Percentiles rank a stretch among this genome's conserved stretches.
phyloP scores from a whole-genome alignment of 53 echinoderm and acorn worm genomes.

The Henricia sp. region DNA sequence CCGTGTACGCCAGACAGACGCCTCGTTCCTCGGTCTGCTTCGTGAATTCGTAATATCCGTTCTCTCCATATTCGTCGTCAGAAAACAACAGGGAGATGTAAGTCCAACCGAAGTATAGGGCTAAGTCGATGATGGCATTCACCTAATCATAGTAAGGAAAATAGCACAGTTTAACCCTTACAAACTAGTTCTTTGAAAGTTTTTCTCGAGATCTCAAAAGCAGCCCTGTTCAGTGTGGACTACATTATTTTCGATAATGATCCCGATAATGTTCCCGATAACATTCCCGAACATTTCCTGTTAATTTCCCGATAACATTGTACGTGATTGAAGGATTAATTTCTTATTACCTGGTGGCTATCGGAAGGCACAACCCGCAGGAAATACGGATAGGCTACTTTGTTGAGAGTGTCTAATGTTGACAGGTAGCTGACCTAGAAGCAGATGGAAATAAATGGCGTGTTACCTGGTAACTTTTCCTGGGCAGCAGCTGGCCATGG shows the following conservation, averaged over 20 bases:
- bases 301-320: too few relatives aligned
- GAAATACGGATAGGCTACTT: constrained; percentile 80
- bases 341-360: constrained; percentile 66
- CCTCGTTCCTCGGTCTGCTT: constrained; percentile 27
- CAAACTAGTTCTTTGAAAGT: too few relatives aligned
- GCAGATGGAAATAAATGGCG: too few relatives aligned
- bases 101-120: constrained; percentile 83
- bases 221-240: too few relatives aligned
- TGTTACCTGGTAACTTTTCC: too few relatives aligned
- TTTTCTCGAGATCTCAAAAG: too few relatives aligned
- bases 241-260: too few relatives aligned
- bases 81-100: constrained; percentile 89
- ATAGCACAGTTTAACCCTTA: too few relatives aligned
- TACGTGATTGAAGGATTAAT: too few relatives aligned
- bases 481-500: not conserved
- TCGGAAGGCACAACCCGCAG: constrained; percentile 89
- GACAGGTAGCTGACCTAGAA: constrained; percentile 81
- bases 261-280: too few relatives aligned
- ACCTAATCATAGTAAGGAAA: constrained; percentile 51
- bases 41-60: constrained; percentile 70
- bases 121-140: constrained; percentile 80
- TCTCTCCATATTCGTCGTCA: constrained; percentile 87
- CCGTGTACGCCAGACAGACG: constrained; percentile 69
- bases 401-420: constrained; percentile 85
- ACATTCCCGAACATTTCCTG: too few relatives aligned